These are phyloP conservation scores for Pterobdella sp. DNA, from an alignment of 2,888 invertebrate genomes.

Conservation along the genomic window DNA sequence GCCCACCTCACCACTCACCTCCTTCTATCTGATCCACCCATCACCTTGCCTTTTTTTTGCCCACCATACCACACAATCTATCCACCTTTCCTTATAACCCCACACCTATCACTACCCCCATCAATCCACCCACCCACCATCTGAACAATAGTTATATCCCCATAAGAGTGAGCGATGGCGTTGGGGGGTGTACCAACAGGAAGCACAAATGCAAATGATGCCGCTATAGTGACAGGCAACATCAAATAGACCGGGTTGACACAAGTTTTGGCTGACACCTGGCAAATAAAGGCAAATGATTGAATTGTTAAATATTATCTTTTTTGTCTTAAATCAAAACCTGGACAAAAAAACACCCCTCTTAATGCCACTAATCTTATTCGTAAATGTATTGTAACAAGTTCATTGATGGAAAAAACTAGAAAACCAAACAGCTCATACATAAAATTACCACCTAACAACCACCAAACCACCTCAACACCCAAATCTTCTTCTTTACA, in stretches of 20 bases:
- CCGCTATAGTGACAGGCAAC: constrained; percentile 33
- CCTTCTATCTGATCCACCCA: no score
- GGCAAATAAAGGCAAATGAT: background rate
- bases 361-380: no score
- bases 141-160: constrained; percentile 29
- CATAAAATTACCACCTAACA: background rate
- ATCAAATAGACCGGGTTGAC: constrained; percentile 33
- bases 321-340: no score
- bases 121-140: constrained; percentile 25
- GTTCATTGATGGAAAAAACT: no score
- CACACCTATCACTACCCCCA: background rate
- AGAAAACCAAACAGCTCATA: no score
- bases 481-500: background rate
- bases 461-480: background rate
- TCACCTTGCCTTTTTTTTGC: no score
- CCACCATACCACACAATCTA: constrained; percentile 12
- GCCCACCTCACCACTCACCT: no score
- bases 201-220: constrained; percentile 31
- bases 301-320: no score
- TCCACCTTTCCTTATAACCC: constrained; percentile 12
- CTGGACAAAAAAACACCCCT: no score
- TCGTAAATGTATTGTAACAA: no score
- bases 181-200: constrained; percentile 33
- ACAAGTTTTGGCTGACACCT: constrained; percentile 25
- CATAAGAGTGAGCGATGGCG: constrained; percentile 33